Conservation (phyloP, 2,888 invertebrate species). For the Noctua fimbriata region DNA sequence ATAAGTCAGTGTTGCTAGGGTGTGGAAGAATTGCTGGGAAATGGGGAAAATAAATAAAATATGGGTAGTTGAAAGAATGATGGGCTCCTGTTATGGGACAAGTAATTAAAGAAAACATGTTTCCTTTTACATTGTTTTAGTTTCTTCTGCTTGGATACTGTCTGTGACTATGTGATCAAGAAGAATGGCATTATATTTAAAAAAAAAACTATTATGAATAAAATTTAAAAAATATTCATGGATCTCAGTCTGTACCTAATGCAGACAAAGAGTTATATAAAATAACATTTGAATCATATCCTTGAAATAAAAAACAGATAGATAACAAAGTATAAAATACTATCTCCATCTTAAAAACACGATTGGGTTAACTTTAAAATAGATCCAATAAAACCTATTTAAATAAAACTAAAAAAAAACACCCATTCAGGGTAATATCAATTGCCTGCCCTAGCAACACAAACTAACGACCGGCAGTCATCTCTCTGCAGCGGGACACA, state of each 20-base stretch:
- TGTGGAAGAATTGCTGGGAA: constrained; percentile 3
- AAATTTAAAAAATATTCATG: neutral
- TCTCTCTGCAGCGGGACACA: constrained; percentile 59
- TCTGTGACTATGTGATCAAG: neutral
- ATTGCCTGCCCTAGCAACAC: constrained; percentile 62
- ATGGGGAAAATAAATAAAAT: neutral
- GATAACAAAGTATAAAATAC: neutral
- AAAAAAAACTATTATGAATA: neutral
- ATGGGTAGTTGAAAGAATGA: neutral
- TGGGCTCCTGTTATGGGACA: neutral
- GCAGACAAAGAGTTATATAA: neutral
- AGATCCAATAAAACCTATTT: neutral
- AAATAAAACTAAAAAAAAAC: neutral
- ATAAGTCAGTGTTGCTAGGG: constrained; percentile 69
- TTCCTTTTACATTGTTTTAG: neutral
- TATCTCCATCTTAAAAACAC: neutral
- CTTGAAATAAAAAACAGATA: neutral
- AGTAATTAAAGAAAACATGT: neutral
- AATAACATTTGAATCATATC: neutral
- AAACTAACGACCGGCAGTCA: constrained; percentile 64
- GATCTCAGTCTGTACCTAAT: neutral
- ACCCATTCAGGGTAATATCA: constrained; percentile 17
- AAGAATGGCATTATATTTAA: neutral
- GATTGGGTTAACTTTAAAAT: neutral
- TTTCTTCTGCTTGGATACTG: neutral